These are phyloP conservation scores for Drosophila melanosoma DNA, from an alignment of 2,888 invertebrate genomes.

Conservation along the genomic window DNA sequence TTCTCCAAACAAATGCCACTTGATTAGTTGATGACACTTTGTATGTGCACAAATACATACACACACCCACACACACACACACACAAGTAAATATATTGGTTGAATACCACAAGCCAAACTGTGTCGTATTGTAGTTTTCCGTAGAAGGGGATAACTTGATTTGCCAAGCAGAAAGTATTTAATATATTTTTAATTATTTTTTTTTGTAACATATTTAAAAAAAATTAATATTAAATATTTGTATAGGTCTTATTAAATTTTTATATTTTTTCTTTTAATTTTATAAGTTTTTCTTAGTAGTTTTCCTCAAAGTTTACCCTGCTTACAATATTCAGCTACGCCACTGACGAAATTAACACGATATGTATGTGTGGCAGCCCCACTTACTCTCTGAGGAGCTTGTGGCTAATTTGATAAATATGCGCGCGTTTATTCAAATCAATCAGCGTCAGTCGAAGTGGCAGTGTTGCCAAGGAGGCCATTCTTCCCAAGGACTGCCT, in stretches of 20 bases:
- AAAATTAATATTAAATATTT: neutral
- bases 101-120: conserved; percentile 3
- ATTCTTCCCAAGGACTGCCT: conserved; percentile 2
- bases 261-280: neutral
- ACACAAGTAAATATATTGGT: conserved; percentile 21
- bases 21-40: conserved; percentile 80
- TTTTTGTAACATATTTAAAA: neutral
- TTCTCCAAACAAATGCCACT: conserved; percentile 54
- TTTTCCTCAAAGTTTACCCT: neutral
- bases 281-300: neutral
- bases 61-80: conserved; percentile 3
- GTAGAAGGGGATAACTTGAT: too few species aligned
- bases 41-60: conserved; percentile 33
- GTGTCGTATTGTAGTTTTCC: neutral
- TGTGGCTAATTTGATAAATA: conserved; percentile 81
- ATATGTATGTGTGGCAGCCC: conserved; percentile 21
- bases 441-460: conserved; percentile 74
- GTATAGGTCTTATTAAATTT: neutral
- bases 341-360: conserved; percentile 27
- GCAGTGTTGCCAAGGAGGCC: conserved; percentile 4
- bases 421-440: conserved; percentile 80
- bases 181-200: neutral
- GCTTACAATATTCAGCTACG: conserved; percentile 2
- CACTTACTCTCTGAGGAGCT: conserved; percentile 43
- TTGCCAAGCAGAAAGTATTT: neutral